Evolutionary conservation across 2,113 vertebrate species (phyloP), one percentile per base, ranked within the genome.

Genomic region (Otus sunia): DNA sequence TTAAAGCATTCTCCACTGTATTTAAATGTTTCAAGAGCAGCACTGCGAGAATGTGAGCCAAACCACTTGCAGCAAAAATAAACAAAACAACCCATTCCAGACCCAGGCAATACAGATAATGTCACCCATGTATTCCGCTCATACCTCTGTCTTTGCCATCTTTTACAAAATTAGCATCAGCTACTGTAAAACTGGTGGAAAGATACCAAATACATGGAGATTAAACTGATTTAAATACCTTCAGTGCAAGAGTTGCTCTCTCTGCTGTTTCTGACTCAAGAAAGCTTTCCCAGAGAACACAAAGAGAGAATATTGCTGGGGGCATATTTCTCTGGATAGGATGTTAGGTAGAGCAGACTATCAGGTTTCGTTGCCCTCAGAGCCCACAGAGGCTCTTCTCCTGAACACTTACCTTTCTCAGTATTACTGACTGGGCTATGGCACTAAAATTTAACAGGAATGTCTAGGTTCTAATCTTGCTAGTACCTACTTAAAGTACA

Each of bases 1-100:
- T 83, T 83, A 69, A 93, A 90, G n/a, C n/a, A 59, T 92, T 73
- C 76, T 84, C 52, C 67, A 30, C 43, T 41, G n/a, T 63, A 92
- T 63, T 78, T 83, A 55, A 68, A 55, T 26, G 50, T 67, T 92
- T 89, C 72, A 66, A 80, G n/a, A 81, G 62, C 43, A 93, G 62
- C 71, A 47, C 39, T n/a, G 69, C 74, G 22, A 59, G 49, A 47
- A 49, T 5, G 23, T 9, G 6, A 85, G 59, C 45, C 55, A 90
- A 86, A 74, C 52, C 0, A 1, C 52, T 39, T 5, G 23, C 0
- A 62, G 55, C 45, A 84, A 58, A 76, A 77, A 43, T 25, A 71
- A 83, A 37, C 19, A 32, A 41, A 72, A 22, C 36, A 47, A 59
- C 45, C 49, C 43, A 15, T 11, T 27, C n/a, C 71, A 66, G 62